These are phyloP conservation scores for Myiotriccus ornatus DNA, from an alignment of 2,797 vertebrate genomes.

Conservation along the genomic window DNA sequence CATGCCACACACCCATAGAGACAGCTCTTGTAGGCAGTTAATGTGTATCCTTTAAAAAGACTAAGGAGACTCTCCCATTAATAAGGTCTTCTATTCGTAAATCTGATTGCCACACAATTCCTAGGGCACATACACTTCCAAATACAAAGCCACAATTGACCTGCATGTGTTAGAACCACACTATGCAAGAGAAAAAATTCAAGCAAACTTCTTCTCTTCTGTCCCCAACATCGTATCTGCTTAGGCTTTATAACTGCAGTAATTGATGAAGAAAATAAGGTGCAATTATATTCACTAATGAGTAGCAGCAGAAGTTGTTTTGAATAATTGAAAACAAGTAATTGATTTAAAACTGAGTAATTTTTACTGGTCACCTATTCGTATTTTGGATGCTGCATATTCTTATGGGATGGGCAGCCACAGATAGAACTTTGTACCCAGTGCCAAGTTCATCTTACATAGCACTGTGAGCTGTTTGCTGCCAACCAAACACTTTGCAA, in stretches of 20 bases:
- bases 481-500: not conserved
- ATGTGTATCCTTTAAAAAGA: not conserved
- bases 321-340: not conserved
- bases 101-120: not conserved
- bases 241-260: not conserved
- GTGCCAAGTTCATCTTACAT: not conserved
- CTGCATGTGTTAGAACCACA: not conserved
- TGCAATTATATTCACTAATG: not conserved
- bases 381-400: not conserved
- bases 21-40: not conserved
- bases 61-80: not conserved
- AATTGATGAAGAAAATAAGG: not conserved
- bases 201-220: not conserved
- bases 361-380: not conserved
- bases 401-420: not conserved
- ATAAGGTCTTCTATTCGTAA: not conserved
- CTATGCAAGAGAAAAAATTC: not conserved
- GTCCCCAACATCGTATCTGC: rapidly evolving
- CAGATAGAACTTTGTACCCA: not conserved
- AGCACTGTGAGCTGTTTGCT: not conserved
- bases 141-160: not conserved
- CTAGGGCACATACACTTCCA: not conserved
- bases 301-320: not conserved
- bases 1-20: not conserved
- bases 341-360: not conserved